Percentiles rank a stretch among this genome's conserved stretches.
Conservation (phyloP, 2,888 invertebrate genomes). For the Dioctria linearis region DNA sequence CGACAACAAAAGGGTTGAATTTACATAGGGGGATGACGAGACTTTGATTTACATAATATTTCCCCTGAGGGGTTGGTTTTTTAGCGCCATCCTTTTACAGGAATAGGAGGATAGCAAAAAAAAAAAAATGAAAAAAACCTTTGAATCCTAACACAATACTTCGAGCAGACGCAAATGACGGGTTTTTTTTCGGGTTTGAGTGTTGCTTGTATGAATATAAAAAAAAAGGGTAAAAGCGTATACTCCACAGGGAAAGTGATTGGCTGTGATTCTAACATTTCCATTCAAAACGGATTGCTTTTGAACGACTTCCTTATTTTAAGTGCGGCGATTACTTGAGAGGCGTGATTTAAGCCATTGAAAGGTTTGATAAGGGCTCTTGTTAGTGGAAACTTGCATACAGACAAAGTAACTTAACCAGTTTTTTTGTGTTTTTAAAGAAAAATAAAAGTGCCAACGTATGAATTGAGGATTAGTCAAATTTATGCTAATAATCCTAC, state of each 20-base stretch:
- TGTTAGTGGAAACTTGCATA: background rate
- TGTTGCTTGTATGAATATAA: constrained; percentile 1
- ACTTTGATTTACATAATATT: constrained; percentile 60
- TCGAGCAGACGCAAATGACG: constrained; percentile 60
- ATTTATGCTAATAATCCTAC: constrained; percentile 1
- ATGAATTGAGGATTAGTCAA: background rate
- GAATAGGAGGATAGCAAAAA: constrained; percentile 12
- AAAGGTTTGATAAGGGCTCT: background rate
- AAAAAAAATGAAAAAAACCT: background rate
- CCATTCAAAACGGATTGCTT: constrained; percentile 26
- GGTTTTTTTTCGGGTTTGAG: constrained; percentile 36
- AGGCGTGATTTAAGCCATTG: constrained; percentile 45
- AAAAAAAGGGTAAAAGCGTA: constrained; percentile 25
- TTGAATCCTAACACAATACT: constrained; percentile 11
- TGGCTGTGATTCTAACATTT: constrained; percentile 50
- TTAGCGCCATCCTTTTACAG: constrained; percentile 52
- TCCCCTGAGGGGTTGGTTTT: constrained; percentile 61
- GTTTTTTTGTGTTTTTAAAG: too few species aligned
- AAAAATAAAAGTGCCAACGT: background rate
- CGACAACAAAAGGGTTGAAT: constrained; percentile 57
- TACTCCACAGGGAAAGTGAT: constrained; percentile 30
- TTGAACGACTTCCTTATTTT: constrained; percentile 33
- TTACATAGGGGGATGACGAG: constrained; percentile 48
- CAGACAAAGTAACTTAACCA: background rate
- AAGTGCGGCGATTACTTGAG: constrained; percentile 36